Evolutionary conservation across 2,797 vertebrate species (phyloP), one percentile per base, ranked within the genome.

Genomic region (Gastrophryne carolinensis): DNA sequence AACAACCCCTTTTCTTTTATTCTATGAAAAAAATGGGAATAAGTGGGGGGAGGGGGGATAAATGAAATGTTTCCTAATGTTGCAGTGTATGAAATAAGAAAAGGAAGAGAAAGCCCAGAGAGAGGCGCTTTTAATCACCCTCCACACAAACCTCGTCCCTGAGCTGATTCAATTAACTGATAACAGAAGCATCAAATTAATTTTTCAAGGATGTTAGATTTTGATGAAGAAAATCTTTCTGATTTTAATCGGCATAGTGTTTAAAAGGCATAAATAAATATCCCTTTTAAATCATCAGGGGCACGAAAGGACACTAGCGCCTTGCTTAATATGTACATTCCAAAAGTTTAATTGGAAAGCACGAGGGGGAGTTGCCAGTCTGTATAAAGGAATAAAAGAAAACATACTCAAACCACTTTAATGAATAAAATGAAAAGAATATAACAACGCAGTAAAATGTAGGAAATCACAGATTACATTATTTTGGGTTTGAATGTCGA

Each of bases 201-300:
- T 98, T 99, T 98, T 98, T 98, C 94, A 95, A 98, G 97, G 95
- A 98, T 98, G 96, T 97, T 96, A 96, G 96, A 96, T 97, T 97
- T 95, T 98, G 96, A 98, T 98, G 97, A 97, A 96, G 96, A 94
- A 93, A 90, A 89, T 89, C 89, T 89, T 83, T 65, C 84, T 80
- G 89, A 90, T 91, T 91, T 88, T 86, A 86, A 91, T 91, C 87
- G 57, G 87, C 81, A 64, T 69, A 82, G 85, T 86, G 85, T 87
- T 88, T 88, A 88, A 87, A 87, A 88, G 84, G 86, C 87, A 87
- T 85, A 87, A 88, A 87, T 88, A 86, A 88, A 88, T 86, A 87
- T 88, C 87, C 86, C 82, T 87, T 87, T 86, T 85, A 86, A 86
- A 88, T 87, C 87, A 86, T 86, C 81, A 81, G 84, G 75, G 84